Base-by-base conservation (phyloP, 1,140 invertebrate genomes). In the Pararge aegeria region DNA sequence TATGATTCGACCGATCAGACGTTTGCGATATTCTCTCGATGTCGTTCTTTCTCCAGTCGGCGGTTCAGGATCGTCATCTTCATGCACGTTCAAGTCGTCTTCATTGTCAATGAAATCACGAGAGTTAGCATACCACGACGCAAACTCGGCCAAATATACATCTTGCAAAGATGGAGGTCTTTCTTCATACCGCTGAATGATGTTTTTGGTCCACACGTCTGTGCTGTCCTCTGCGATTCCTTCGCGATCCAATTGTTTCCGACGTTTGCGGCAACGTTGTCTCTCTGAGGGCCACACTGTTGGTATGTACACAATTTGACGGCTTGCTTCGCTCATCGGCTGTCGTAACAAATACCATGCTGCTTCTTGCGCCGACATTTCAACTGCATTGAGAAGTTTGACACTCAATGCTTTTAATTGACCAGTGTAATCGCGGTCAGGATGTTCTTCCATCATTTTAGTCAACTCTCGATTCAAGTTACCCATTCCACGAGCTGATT, bases 311-410 rank as follows among this genome's bases (percentile, higher is more conserved):
- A 66, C 56, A 78, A 75, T 27, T 61, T 70, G 56, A 68, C 59
- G 49, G 19, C 65, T 73, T 38, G 72, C 53, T 19, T 75, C 67
- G 40, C 64, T 68, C 74, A 70, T 73, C 21, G 68, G 71, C 61
- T 74, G 67, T 50, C 68, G 61, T 65, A 79, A 53, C 12, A 88
- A 30, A 75, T 80, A 89, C 82, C 85, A 89, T 42, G 84, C 87
- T 51, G 83, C 86, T 75, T 90, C 86, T 73, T 89, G 86, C 1
- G 75, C 68, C 55, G 77, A 70, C 64, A 87, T 87, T 53, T 89
- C 87, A 51, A 83, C 73, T 62, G 66, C 61, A 19, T 87, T 86
- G 21, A 89, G 64, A 16, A 87, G 54, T 65, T 87, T 78, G 15
- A 77, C 34, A 64, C 80, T 79, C 18, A 88, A 66, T 6, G 64